Percentiles rank a stretch among this genome's conserved stretches.
These are phyloP conservation scores for Vireo griseus DNA, from an alignment of 2,797 vertebrate species.

Conservation along the genomic window DNA sequence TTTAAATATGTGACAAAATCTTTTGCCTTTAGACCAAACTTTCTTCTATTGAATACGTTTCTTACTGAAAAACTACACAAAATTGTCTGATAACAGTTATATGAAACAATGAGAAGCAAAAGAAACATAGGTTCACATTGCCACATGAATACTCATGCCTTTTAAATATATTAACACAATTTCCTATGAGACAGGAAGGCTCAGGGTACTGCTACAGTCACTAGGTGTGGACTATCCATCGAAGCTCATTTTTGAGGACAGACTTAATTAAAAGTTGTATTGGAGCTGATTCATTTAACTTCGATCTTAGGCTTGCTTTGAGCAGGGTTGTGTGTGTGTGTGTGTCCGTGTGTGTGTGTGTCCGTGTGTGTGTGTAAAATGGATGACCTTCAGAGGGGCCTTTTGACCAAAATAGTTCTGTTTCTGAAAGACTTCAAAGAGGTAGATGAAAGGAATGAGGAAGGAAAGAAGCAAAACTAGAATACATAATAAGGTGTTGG, in stretches of 20 bases:
- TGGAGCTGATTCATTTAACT: background rate
- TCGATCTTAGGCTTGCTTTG: background rate
- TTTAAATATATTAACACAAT: background rate
- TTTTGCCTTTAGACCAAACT: background rate
- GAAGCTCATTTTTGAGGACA: background rate
- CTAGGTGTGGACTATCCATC: background rate
- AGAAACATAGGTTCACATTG: background rate
- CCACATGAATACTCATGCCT: background rate
- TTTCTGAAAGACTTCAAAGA: background rate
- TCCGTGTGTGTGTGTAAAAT: background rate
- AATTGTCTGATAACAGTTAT: background rate
- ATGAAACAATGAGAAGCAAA: background rate
- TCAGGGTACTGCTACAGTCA: background rate
- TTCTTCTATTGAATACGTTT: background rate
- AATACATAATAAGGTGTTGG: background rate
- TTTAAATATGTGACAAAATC: conserved; percentile 16
- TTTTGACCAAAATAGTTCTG: background rate
- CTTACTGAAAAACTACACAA: conserved; percentile 8
- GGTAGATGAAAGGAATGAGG: background rate
- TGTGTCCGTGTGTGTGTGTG: background rate
- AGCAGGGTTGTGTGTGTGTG: background rate
- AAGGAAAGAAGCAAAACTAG: background rate
- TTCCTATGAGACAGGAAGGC: background rate
- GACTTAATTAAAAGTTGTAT: background rate
- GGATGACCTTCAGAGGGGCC: background rate